Evolutionary conservation across 2,888 invertebrate genomes (phyloP).

Genomic region (Campoplex capitator): DNA sequence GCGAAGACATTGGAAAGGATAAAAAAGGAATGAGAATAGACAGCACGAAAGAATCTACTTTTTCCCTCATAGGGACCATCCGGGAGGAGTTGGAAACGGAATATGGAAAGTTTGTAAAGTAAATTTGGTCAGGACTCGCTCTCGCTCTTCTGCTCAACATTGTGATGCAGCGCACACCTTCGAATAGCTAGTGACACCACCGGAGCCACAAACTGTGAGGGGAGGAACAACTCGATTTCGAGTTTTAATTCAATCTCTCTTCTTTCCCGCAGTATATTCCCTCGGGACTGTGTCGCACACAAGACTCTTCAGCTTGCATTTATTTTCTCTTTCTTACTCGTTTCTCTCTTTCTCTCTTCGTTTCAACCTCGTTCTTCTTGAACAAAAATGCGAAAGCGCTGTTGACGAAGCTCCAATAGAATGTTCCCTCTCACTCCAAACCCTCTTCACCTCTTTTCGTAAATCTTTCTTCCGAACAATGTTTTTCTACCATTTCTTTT

Average conservation of each 20-base stretch:
- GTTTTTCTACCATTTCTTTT: background rate
- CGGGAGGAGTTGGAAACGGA: conserved; percentile 53
- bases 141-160: conserved; percentile 20
- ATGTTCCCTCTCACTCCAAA: conserved; percentile 23
- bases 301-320: conserved; percentile 39
- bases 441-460: conserved; percentile 5
- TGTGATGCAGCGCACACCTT: conserved; percentile 35
- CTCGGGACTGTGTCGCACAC: conserved; percentile 46
- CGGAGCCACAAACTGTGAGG: conserved; percentile 33
- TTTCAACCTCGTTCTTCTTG: conserved; percentile 24
- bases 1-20: background rate
- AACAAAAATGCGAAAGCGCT: conserved; percentile 19
- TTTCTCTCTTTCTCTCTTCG: background rate
- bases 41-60: conserved; percentile 23
- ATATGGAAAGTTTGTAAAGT: conserved; percentile 81
- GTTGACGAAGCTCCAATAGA: conserved; percentile 54
- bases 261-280: conserved; percentile 55
- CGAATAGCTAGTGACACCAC: conserved; percentile 36
- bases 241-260: conserved; percentile 80
- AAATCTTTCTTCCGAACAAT: background rate
- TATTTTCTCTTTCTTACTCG: conserved; percentile 46
- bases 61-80: conserved; percentile 26
- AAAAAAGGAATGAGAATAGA: conserved; percentile 15
- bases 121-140: conserved; percentile 76
- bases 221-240: conserved; percentile 79